A percentile compares a stretch with the other conserved stretches of the same genome.
Conservation (phyloP, 1,140 invertebrate genomes). For the Ladona fulva region DNA sequence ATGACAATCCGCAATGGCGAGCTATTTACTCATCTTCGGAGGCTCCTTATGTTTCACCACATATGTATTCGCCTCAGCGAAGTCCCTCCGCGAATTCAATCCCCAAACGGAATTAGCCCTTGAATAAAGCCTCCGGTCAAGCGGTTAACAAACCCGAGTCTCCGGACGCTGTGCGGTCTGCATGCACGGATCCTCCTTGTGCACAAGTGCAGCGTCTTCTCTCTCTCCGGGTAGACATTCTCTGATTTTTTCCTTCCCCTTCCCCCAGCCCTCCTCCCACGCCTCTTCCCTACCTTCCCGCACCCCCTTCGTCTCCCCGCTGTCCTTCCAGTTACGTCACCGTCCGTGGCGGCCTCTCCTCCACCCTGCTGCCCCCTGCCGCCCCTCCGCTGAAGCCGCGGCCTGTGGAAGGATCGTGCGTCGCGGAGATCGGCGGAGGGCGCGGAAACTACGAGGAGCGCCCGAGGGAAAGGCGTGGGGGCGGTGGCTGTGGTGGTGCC, state of each 20-base stretch:
- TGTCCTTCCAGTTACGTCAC: slow-evolving; percentile 7
- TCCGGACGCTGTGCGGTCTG: too few relatives aligned
- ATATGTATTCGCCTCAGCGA: too few relatives aligned
- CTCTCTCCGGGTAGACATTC: background rate
- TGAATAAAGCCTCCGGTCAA: too few relatives aligned
- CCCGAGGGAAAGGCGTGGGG: background rate
- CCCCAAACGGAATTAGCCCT: too few relatives aligned
- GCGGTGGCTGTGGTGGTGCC: background rate
- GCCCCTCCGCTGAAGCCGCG: background rate
- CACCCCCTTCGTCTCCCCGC: background rate
- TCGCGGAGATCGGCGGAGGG: background rate
- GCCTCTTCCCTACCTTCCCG: background rate
- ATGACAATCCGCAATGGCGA: too few relatives aligned
- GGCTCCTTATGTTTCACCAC: too few relatives aligned
- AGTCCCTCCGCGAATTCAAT: too few relatives aligned
- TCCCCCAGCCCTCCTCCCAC: background rate
- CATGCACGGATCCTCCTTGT: too few relatives aligned
- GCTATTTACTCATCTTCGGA: too few relatives aligned
- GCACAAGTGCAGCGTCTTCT: too few relatives aligned
- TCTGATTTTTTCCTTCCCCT: background rate
- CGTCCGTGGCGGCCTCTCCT: background rate
- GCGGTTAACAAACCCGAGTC: too few relatives aligned
- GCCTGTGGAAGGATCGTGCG: background rate
- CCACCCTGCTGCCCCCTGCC: slow-evolving; percentile 2
- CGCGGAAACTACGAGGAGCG: background rate